Percentiles rank a stretch among this genome's conserved stretches.
Conservation (phyloP, 2,113 vertebrate species). For the Pheucticus melanocephalus region DNA sequence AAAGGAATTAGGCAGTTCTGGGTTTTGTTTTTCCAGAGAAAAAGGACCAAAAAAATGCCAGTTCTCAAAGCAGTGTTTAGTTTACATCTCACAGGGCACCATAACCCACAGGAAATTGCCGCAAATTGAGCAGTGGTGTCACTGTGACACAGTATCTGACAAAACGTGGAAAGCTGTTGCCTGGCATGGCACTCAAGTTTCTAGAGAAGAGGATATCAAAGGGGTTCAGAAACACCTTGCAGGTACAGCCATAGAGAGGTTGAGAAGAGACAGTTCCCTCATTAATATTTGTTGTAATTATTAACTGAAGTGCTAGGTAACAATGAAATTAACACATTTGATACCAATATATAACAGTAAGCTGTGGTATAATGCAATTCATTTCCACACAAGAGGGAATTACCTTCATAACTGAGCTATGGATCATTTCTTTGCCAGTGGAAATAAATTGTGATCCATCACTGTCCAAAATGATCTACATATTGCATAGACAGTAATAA, state of each 20-base stretch:
- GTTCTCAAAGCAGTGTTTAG: not conserved
- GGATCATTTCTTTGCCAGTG: constrained; percentile 24
- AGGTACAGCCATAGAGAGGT: not conserved
- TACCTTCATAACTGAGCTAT: not conserved
- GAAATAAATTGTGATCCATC: constrained; percentile 17
- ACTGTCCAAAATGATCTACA: constrained; percentile 24
- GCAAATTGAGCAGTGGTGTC: not conserved
- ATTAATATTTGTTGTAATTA: constrained; percentile 42
- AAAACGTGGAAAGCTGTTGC: not conserved
- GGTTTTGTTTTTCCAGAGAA: not conserved
- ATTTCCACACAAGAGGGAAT: constrained; percentile 37
- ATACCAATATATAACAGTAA: constrained; percentile 43
- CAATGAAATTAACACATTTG: constrained; percentile 57
- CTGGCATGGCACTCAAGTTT: not conserved
- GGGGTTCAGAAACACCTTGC: not conserved
- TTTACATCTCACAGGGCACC: not conserved
- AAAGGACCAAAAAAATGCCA: not conserved
- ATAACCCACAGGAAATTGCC: not conserved
- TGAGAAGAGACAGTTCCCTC: not conserved
- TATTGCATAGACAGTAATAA: not conserved
- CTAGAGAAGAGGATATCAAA: not conserved
- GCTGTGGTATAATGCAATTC: constrained; percentile 6
- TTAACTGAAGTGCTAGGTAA: constrained; percentile 51
- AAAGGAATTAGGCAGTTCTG: not conserved
- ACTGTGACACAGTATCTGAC: not conserved